phyloP scores from a whole-genome alignment of 2,113 vertebrate genomes.

The Catharus fuscescens region DNA sequence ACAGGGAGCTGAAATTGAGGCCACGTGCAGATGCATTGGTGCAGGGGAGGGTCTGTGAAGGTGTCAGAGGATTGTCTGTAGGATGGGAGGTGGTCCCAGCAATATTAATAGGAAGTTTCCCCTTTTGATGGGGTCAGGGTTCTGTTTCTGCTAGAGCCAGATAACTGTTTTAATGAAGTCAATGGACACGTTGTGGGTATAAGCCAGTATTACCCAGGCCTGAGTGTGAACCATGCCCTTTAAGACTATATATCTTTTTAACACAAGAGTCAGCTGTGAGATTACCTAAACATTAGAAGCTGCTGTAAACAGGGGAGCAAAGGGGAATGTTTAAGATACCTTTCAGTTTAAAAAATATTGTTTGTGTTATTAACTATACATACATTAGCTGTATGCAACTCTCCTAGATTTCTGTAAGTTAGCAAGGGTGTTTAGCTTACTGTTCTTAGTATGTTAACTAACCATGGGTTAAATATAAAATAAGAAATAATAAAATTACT shows the following conservation, averaged over 20 bases:
- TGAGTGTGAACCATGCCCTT: not conserved
- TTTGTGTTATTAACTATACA: not conserved
- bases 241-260: not conserved
- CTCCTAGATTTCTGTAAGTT: not conserved
- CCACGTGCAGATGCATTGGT: not conserved
- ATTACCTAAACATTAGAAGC: not conserved
- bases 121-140: not conserved
- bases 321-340: not conserved
- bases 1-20: not conserved
- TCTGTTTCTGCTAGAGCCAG: not conserved
- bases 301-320: not conserved
- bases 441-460: not conserved
- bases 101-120: not conserved
- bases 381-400: not conserved
- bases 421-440: not conserved
- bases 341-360: not conserved
- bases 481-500: not conserved
- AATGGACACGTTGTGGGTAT: not conserved
- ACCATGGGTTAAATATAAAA: not conserved
- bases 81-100: not conserved
- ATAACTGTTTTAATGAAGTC: not conserved
- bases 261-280: not conserved
- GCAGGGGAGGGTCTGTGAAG: not conserved
- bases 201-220: not conserved
- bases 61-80: not conserved